Percentiles rank a stretch among this genome's conserved stretches.
Conservation (phyloP, 2,797 vertebrate species). For the Basileuterus tristriatus region DNA sequence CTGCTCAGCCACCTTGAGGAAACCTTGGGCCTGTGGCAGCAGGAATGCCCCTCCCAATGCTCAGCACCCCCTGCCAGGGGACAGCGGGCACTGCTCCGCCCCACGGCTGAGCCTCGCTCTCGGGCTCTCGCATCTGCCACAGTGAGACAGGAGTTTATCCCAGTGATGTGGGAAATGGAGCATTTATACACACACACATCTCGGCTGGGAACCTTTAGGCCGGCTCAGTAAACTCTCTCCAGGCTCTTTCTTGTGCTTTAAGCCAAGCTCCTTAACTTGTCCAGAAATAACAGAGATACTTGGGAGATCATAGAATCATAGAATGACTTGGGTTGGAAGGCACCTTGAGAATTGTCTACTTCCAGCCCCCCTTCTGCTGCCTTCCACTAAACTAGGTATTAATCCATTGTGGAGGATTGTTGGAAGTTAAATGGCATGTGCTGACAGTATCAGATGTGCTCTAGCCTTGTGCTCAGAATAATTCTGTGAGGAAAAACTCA, state of each 20-base stretch:
- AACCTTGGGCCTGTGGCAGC: not conserved
- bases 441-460: not conserved
- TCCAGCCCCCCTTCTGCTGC: not conserved
- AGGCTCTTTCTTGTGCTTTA: not conserved
- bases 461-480: not conserved
- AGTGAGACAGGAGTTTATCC: not conserved
- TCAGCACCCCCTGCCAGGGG: not conserved
- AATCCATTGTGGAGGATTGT: not conserved
- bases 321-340: not conserved
- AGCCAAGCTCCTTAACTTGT: not conserved
- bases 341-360: not conserved
- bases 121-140: accelerated
- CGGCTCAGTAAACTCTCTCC: not conserved
- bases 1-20: constrained; percentile 36
- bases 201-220: not conserved
- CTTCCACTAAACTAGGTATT: not conserved
- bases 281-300: not conserved
- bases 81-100: accelerated
- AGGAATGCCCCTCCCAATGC: not conserved
- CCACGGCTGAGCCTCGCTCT: accelerated
- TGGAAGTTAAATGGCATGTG: not conserved
- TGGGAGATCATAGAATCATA: not conserved
- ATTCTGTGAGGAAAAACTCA: not conserved
- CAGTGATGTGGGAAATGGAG: not conserved
- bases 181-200: accelerated